Evolutionary conservation across 2,888 invertebrate species (phyloP).

Genomic region (Megastigmus dorsalis): DNA sequence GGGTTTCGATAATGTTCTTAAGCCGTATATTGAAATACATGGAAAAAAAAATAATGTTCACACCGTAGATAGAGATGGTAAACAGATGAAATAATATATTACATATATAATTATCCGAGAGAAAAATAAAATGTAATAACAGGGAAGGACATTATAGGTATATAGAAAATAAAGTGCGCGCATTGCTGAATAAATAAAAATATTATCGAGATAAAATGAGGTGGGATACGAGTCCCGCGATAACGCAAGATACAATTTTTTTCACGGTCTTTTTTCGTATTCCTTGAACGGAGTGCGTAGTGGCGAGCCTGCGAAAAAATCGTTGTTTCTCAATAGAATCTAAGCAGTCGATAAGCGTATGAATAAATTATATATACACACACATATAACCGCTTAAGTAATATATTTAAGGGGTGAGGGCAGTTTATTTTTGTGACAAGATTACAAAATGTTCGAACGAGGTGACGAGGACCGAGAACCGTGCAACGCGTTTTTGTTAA

Average conservation of each 20-base stretch:
- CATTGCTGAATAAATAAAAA: constrained; percentile 15
- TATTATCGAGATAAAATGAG: too few relatives aligned
- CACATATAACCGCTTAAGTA: too few relatives aligned
- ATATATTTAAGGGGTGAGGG: constrained; percentile 9
- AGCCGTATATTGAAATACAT: neutral
- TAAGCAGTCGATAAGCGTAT: constrained; percentile 37
- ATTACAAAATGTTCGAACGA: too few relatives aligned
- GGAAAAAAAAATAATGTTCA: too few relatives aligned
- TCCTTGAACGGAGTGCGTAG: constrained; percentile 29
- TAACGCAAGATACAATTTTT: constrained; percentile 8
- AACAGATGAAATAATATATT: constrained; percentile 5
- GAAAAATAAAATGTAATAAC: constrained; percentile 25
- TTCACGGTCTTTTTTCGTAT: constrained; percentile 18
- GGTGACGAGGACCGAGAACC: too few relatives aligned
- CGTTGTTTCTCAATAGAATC: constrained; percentile 51
- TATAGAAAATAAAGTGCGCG: neutral
- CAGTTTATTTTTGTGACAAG: constrained; percentile 44
- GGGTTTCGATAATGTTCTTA: constrained; percentile 15
- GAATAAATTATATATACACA: constrained; percentile 20
- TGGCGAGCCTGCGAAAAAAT: constrained; percentile 56
- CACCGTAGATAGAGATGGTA: neutral
- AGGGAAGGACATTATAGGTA: constrained; percentile 17
- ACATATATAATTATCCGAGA: too few relatives aligned
- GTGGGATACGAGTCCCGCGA: too few relatives aligned
- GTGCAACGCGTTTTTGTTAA: too few relatives aligned